Percentiles rank a stretch among this genome's conserved stretches.
These are phyloP conservation scores for Octopus sinensis DNA, from an alignment of 1,140 invertebrate genomes.

Conservation along the genomic window DNA sequence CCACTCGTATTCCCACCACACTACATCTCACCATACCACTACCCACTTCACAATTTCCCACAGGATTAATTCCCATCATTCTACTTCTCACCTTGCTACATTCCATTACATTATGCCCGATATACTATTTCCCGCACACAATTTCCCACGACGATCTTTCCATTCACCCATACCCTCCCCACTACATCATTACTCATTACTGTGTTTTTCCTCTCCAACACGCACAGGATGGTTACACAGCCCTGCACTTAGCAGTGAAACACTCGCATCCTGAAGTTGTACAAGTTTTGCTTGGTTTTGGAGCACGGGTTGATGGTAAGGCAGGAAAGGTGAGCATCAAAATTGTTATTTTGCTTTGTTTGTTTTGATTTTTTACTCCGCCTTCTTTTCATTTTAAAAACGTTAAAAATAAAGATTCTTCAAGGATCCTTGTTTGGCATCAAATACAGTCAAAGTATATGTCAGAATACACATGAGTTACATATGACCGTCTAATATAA, in stretches of 20 bases:
- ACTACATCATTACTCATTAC: too few species aligned
- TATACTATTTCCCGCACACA: too few species aligned
- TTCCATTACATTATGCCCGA: too few species aligned
- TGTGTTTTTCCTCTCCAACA: too few species aligned
- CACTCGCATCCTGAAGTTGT: constrained; percentile 92
- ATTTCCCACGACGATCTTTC: too few species aligned
- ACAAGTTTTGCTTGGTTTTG: constrained; percentile 91
- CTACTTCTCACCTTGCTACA: too few species aligned
- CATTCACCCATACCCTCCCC: too few species aligned
- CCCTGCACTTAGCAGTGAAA: constrained; percentile 97
- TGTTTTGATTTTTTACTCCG: neutral
- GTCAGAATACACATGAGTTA: neutral
- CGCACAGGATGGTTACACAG: constrained; percentile 89
- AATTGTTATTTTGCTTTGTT: neutral
- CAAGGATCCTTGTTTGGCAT: neutral
- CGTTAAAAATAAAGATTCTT: neutral
- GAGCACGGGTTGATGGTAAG: constrained; percentile 92
- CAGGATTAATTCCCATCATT: too few species aligned
- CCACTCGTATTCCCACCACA: too few species aligned
- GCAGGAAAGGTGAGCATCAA: constrained; percentile 62
- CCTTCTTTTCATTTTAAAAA: neutral
- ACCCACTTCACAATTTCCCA: too few species aligned
- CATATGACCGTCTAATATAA: too few species aligned
- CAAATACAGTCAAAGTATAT: neutral
- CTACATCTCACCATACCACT: too few species aligned